Evolutionary conservation across 1,140 invertebrate species (phyloP), one percentile per base, ranked within the genome.

Genomic region (Aphelinus certus): DNA sequence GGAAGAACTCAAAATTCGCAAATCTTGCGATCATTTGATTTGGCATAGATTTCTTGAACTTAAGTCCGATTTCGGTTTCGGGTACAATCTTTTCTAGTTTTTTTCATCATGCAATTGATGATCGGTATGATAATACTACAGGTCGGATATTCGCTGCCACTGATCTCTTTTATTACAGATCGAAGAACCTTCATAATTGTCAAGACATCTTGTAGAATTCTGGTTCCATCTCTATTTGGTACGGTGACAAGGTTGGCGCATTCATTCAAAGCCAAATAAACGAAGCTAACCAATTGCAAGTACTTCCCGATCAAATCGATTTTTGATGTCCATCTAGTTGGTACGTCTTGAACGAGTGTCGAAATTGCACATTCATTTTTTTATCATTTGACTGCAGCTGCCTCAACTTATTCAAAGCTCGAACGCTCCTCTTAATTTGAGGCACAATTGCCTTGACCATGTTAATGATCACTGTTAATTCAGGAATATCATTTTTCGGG

Each of bases 51-150:
- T 5, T 26, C 57, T 73, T 65, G 3, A 73, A 58, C 10, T 53
- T 51, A 57, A 53, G 48, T 26, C 62, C 55, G 10, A 73, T 58
- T 48, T 62, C 10, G 10, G 67, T 69, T 10, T 5, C 10, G 7
- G 55, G 67, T 3, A 9, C 2, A 43, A 57, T 10, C 4, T 46
- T 47, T 3, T 57, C 47, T 46, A 46, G 55, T 26, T n/a, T 62
- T 48, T 71, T 7, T 26, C 5, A 81, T 46, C 46, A 86, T 73
- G 75, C 84, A 86, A 65, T 81, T 81, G 2, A 87, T 76, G 4
- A 62, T 77, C 51, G 85, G 84, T 62, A 87, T 86, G 2, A 85
- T 64, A 70, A 83, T 85, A 10, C 45, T 60, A 57, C 78, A 69
- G 73, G 81, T 82, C 65, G 80, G 80, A 79, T 81, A 85, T 26